Evolutionary conservation across 2,113 vertebrate genomes (phyloP).

Genomic region (Myxocyprinus asiaticus): DNA sequence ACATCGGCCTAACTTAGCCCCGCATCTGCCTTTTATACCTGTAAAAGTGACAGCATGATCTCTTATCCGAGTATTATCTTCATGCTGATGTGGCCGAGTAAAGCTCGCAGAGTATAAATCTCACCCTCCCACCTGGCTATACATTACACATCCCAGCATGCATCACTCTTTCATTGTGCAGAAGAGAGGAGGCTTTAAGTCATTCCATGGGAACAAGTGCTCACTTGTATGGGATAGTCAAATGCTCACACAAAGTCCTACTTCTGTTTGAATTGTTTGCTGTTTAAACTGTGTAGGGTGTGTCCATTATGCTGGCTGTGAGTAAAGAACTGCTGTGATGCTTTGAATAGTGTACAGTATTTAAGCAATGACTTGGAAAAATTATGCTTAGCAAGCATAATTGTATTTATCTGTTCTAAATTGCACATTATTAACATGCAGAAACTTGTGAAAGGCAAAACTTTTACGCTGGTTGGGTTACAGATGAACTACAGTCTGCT

Average conservation of each 20-base stretch:
- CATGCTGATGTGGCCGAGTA: conserved; percentile 85
- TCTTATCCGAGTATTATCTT: conserved; percentile 78
- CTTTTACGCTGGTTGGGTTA: too few relatives aligned
- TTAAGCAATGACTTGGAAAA: too few relatives aligned
- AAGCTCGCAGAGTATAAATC: conserved; percentile 74
- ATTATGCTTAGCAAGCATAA: too few relatives aligned
- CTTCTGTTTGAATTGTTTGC: conserved; percentile 8
- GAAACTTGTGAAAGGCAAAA: too few relatives aligned
- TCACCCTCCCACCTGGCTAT: conserved; percentile 31
- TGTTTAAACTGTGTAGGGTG: conserved; percentile 29
- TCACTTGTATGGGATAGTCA: conserved; percentile 15
- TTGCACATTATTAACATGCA: too few relatives aligned
- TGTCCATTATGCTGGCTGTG: background rate
- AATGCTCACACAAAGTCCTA: conserved; percentile 3
- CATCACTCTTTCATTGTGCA: background rate
- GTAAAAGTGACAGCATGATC: conserved; percentile 53
- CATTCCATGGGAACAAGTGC: conserved; percentile 23
- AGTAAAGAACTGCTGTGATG: background rate
- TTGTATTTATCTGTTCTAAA: too few relatives aligned
- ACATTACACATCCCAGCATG: conserved; percentile 24
- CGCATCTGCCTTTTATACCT: conserved; percentile 62
- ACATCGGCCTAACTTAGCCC: conserved; percentile 47
- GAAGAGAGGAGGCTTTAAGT: conserved; percentile 20
- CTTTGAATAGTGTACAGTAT: background rate
- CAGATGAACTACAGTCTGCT: too few relatives aligned